phyloP scores from a whole-genome alignment of 2,888 invertebrate species.

The Euplexia lucipara region DNA sequence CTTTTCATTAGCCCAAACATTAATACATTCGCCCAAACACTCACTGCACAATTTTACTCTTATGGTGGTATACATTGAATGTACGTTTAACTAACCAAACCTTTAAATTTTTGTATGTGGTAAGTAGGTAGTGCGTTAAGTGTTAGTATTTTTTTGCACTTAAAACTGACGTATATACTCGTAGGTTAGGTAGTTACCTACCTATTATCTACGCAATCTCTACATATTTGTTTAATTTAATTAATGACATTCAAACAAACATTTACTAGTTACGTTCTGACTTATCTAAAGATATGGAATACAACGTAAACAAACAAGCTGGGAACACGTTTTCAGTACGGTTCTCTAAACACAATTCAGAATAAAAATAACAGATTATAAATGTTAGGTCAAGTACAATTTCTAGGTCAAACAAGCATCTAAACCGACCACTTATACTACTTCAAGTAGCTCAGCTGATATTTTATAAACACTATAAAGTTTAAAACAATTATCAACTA shows the following conservation, averaged over 20 bases:
- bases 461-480: constrained; percentile 23
- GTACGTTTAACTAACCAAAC: not conserved
- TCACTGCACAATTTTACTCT: not conserved
- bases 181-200: not conserved
- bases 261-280: not conserved
- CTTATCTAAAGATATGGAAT: too few species aligned
- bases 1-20: not conserved
- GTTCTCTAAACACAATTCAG: not conserved
- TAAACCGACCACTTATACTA: constrained; percentile 25
- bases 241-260: not conserved
- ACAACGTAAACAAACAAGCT: constrained; percentile 9
- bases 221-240: constrained; percentile 4
- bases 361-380: constrained; percentile 23
- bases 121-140: too few species aligned
- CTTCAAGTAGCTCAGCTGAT: constrained; percentile 33
- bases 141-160: too few species aligned
- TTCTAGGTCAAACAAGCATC: constrained; percentile 67
- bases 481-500: constrained; percentile 12
- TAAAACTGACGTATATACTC: too few species aligned
- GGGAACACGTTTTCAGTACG: not conserved
- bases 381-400: constrained; percentile 65
- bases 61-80: constrained; percentile 1
- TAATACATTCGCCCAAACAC: not conserved
- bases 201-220: too few species aligned
- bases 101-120: too few species aligned